These are phyloP conservation scores for Mesocricetus auratus DNA, from an alignment of 2,113 vertebrate genomes.

Conservation along the genomic window DNA sequence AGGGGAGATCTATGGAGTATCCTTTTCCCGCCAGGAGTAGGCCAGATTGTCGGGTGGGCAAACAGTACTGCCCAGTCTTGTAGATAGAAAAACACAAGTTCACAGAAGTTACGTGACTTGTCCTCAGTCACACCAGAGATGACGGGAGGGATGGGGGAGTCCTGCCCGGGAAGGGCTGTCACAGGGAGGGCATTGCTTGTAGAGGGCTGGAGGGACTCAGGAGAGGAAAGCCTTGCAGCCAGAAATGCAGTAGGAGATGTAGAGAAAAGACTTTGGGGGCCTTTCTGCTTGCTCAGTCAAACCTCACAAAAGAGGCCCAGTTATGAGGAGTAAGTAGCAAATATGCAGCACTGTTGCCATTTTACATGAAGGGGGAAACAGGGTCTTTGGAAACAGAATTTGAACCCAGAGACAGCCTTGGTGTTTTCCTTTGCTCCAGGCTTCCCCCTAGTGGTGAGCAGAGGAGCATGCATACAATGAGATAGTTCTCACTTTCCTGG, in stretches of 20 bases:
- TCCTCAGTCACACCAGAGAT: neutral
- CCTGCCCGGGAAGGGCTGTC: neutral
- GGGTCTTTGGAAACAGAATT: neutral
- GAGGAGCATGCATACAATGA: neutral
- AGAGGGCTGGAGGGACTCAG: neutral
- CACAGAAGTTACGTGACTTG: neutral
- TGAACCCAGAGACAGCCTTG: neutral
- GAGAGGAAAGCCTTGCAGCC: neutral
- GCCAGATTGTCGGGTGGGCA: neutral
- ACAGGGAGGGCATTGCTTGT: no score
- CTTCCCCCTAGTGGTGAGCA: slow-evolving; percentile 32
- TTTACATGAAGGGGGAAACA: slow-evolving; percentile 6
- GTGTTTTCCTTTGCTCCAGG: neutral
- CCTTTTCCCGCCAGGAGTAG: neutral
- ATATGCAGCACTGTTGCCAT: neutral
- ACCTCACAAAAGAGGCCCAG: neutral
- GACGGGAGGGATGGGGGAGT: neutral
- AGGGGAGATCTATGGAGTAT: neutral
- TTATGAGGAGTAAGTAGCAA: neutral
- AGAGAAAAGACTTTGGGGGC: neutral
- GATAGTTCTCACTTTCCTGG: neutral
- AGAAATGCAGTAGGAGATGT: neutral
- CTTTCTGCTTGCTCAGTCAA: neutral
- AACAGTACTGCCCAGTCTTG: neutral
- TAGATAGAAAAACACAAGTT: neutral